These are phyloP conservation scores for Enteromius anoplus DNA, from an alignment of 2,797 vertebrate species.

Conservation along the genomic window DNA sequence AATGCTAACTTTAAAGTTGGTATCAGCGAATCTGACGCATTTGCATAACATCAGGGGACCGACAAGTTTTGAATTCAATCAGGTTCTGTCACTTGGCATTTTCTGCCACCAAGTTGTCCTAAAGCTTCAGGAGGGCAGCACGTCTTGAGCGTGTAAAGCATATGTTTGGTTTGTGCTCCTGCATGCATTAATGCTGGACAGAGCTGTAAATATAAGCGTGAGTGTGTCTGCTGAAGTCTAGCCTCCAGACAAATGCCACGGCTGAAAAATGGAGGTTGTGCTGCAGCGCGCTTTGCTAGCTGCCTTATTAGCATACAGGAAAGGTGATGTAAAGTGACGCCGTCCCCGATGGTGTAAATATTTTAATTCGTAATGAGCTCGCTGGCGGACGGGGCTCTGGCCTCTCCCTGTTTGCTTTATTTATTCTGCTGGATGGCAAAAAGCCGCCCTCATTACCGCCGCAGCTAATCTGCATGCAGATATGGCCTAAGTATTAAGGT, in stretches of 20 bases:
- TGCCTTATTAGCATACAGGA: constrained; percentile 55
- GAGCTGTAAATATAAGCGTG: constrained; percentile 8
- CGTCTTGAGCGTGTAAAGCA: not conserved
- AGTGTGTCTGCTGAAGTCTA: constrained; percentile 24
- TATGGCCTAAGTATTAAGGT: not conserved
- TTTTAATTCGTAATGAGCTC: constrained; percentile 64
- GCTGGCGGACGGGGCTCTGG: constrained; percentile 32
- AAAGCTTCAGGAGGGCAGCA: not conserved
- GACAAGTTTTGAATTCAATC: not conserved
- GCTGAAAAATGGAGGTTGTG: constrained; percentile 38
- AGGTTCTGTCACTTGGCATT: not conserved
- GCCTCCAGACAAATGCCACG: constrained; percentile 43
- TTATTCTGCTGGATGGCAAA: constrained; percentile 50
- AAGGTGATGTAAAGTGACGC: constrained; percentile 56
- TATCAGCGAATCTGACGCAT: not conserved
- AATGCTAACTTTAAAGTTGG: not conserved
- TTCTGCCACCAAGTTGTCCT: not conserved
- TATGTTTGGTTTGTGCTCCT: constrained; percentile 9
- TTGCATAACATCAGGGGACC: not conserved
- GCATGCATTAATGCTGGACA: constrained; percentile 11
- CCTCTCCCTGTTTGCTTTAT: constrained; percentile 42
- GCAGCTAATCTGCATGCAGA: not conserved
- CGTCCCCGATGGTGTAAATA: constrained; percentile 61
- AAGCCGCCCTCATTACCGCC: constrained; percentile 18
- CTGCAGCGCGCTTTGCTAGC: not conserved